Evolutionary conservation across 2,797 vertebrate genomes (phyloP).

Genomic region (Sylvilagus floridanus): DNA sequence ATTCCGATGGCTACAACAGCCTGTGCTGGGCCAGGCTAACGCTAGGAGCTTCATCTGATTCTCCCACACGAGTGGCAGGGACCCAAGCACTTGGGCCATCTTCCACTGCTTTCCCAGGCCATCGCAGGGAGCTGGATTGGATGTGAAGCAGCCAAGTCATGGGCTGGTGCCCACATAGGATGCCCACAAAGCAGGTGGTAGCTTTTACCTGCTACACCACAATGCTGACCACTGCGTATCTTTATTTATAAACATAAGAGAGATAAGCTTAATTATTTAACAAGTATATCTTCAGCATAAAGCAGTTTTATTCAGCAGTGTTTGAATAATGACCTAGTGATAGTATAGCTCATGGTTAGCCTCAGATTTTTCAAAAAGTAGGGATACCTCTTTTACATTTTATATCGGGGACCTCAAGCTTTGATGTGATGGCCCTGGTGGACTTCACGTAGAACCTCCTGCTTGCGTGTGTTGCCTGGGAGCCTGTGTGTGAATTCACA

Average conservation of each 20-base stretch:
- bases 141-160: no score
- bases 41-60: no score
- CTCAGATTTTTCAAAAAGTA: neutral
- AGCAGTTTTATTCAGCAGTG: neutral
- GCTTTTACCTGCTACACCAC: no score
- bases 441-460: neutral
- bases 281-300: neutral
- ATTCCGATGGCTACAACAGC: no score
- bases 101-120: no score
- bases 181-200: no score
- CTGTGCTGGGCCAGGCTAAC: no score
- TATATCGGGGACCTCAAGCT: neutral
- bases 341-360: neutral
- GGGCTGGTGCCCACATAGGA: no score
- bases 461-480: neutral
- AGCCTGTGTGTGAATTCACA: neutral
- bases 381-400: neutral
- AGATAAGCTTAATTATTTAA: neutral
- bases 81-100: no score
- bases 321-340: neutral
- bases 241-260: neutral
- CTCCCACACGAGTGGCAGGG: no score
- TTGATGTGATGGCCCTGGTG: neutral
- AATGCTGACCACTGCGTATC: no score
- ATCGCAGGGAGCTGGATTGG: no score